Conservation (phyloP, 2,797 vertebrate genomes). For the Hydrocynus forskahlii region DNA sequence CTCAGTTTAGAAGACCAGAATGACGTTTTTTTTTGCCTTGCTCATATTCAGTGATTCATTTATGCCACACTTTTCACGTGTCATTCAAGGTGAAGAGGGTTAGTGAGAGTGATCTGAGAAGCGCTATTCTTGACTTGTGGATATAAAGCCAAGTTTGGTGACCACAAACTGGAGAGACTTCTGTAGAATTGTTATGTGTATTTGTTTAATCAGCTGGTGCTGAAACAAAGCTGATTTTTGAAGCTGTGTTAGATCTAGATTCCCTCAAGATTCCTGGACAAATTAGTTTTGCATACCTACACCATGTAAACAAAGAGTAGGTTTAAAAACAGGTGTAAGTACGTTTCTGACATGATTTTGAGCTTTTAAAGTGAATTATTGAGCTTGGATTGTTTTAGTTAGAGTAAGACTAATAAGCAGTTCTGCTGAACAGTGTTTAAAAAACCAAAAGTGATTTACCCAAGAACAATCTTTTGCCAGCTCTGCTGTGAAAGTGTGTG, state of each 20-base stretch:
- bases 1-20: slow-evolving; percentile 56
- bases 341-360: too few species aligned
- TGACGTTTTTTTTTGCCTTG: slow-evolving; percentile 52
- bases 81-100: slow-evolving; percentile 23
- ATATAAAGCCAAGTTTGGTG: too few species aligned
- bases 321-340: too few species aligned
- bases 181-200: not conserved
- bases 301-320: not conserved
- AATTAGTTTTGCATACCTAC: not conserved
- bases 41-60: slow-evolving; percentile 67
- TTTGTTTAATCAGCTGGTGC: not conserved
- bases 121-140: not conserved
- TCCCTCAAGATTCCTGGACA: not conserved
- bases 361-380: too few species aligned
- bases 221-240: not conserved
- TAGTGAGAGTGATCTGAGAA: not conserved
- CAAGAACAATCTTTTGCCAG: too few species aligned
- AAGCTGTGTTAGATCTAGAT: too few species aligned
- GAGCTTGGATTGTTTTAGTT: too few species aligned
- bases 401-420: too few species aligned
- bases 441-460: too few species aligned
- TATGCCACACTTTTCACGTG: slow-evolving; percentile 12
- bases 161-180: not conserved
- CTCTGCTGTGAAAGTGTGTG: too few species aligned
- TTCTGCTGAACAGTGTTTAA: too few species aligned